These are phyloP conservation scores for Cynodonichthys magdalenae DNA, from an alignment of 2,797 vertebrate genomes.

Conservation along the genomic window DNA sequence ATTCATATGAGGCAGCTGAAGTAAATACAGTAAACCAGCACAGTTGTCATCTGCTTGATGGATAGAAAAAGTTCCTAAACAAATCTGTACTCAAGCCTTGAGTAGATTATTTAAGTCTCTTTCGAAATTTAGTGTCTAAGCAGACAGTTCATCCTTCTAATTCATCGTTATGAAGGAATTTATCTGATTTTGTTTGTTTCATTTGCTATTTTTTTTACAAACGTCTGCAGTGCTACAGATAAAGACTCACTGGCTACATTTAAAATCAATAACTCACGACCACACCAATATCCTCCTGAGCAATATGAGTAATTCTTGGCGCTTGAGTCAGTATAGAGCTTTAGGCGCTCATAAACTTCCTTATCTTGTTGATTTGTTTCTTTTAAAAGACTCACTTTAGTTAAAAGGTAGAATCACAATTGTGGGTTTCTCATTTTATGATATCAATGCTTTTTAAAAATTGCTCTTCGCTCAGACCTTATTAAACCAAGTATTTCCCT, in stretches of 20 bases:
- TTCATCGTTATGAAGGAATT: background rate
- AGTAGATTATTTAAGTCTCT: background rate
- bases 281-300: constrained; percentile 21
- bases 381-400: background rate
- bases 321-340: constrained; percentile 31
- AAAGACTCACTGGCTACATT: background rate
- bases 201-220: background rate
- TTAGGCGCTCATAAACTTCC: constrained; percentile 18
- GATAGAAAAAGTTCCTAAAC: background rate
- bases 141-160: background rate
- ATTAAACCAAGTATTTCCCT: background rate
- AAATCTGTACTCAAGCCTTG: background rate
- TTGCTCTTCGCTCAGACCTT: background rate
- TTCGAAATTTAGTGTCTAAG: background rate
- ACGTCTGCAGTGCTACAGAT: background rate
- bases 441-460: background rate
- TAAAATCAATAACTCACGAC: constrained; percentile 6
- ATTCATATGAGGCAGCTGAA: background rate
- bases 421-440: background rate
- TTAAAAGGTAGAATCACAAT: background rate
- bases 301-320: constrained; percentile 19
- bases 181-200: background rate
- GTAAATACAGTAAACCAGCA: background rate
- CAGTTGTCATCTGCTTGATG: background rate
- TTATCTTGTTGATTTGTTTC: constrained; percentile 24